Base-by-base conservation (phyloP, 2,113 vertebrate species). In the Castor canadensis region DNA sequence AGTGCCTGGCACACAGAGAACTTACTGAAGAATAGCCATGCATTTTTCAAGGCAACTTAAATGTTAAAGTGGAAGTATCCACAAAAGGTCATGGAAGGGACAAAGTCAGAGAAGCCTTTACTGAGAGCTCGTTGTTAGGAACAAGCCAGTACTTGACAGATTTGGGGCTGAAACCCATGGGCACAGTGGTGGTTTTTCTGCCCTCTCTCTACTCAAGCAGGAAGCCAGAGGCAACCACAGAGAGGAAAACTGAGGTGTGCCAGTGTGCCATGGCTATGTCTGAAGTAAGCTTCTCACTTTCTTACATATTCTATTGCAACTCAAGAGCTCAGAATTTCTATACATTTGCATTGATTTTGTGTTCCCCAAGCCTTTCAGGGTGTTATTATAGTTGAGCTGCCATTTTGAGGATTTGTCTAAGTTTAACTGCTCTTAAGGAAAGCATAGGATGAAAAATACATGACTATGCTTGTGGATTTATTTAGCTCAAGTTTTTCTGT, bases 321-420 rank as follows among this genome's bases (percentile, higher is more conserved):
- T 87, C 72, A 43, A 54, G 47, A 89, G 10, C 75, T 79, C 24
- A 89, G 47, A 92, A 77, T 60, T 24, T 54, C 91, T 95, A 76
- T 71, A 80, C 35, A 75, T 97, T 95, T 85, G 9, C 89, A 88
- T 67, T 92, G 89, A 91, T 73, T 96, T 96, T 83, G 67, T 92
- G 91, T 90, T 97, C 64, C 54, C 95, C 72, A 45, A 7, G 67
- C 45, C 35, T 69, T 64, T 91, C 67, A 89, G 91, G 86, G 45
- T 96, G 66, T 86, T 95, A 4, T 96, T 81, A 75, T 66, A 62
- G 83, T 76, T 83, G 49, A 97, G 88, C 75, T 71, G 89, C 90
- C 43, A 85, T 89, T 92, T 94, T 54, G 7, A 97, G 86, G 24
- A 52, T 8, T 12, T 85, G 79, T 96, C 97, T 97, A 96, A 80